A percentile compares a stretch with the other conserved stretches of the same genome.
Evolutionary conservation across 2,113 vertebrate species (phyloP).

Genomic region (Aramus guarauna): DNA sequence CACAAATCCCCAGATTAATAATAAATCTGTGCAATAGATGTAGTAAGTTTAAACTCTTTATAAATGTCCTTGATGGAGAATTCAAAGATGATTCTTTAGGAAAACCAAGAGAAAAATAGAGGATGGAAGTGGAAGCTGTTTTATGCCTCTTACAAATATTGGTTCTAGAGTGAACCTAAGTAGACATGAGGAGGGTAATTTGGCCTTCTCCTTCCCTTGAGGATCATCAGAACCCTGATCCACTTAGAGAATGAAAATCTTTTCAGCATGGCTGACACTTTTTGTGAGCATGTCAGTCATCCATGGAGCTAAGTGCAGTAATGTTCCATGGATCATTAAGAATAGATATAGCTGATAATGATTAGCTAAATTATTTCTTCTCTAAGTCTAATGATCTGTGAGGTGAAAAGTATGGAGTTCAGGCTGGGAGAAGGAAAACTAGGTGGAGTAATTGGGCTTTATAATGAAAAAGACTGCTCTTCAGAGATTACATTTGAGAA

Average conservation of each 20-base stretch:
- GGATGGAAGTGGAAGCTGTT: neutral
- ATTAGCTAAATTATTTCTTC: constrained; percentile 63
- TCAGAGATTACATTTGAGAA: neutral
- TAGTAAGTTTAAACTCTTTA: neutral
- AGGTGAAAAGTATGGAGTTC: constrained; percentile 44
- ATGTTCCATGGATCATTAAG: constrained; percentile 61
- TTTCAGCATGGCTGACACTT: neutral
- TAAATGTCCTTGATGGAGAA: neutral
- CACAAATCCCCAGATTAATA: neutral
- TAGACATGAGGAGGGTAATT: neutral
- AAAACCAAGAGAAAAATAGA: neutral
- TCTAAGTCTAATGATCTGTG: constrained; percentile 53
- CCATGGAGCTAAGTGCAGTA: constrained; percentile 31
- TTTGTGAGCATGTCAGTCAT: neutral
- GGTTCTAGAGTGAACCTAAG: neutral
- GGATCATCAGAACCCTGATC: neutral
- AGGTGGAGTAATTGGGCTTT: neutral
- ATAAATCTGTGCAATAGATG: neutral
- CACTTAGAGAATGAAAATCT: neutral
- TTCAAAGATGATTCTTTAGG: neutral
- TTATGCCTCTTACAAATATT: neutral
- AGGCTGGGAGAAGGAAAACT: constrained; percentile 11
- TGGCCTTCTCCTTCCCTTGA: neutral
- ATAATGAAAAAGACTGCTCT: neutral
- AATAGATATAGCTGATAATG: neutral